These are phyloP conservation scores for Ischnura elegans DNA, from an alignment of 2,888 invertebrate genomes.

Conservation along the genomic window DNA sequence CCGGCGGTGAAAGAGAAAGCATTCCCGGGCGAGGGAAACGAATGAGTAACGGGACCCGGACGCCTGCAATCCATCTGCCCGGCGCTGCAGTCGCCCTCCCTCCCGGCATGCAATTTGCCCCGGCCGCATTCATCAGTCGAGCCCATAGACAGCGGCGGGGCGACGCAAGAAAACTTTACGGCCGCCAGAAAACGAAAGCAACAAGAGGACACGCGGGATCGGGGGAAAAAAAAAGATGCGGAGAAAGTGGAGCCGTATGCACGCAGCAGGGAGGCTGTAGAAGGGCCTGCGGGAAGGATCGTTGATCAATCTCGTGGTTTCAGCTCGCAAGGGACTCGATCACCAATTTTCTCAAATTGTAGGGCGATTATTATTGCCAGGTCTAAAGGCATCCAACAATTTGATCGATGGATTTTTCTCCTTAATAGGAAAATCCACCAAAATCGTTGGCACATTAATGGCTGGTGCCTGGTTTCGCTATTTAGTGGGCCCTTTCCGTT, in stretches of 20 bases:
- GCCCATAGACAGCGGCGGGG: background rate
- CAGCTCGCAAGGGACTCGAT: too few species aligned
- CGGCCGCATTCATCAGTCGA: background rate
- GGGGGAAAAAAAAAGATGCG: background rate
- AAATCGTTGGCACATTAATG: too few species aligned
- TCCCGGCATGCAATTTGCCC: background rate
- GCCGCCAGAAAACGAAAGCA: background rate
- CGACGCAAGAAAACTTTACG: background rate
- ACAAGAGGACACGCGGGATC: background rate
- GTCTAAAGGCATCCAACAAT: too few species aligned
- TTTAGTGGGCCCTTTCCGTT: too few species aligned
- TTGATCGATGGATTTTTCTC: too few species aligned
- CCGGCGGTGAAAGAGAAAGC: background rate
- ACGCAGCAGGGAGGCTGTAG: background rate
- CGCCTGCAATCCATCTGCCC: background rate
- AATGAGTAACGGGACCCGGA: background rate
- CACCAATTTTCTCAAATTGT: too few species aligned
- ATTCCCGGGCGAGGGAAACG: background rate
- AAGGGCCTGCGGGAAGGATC: background rate
- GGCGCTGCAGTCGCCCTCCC: background rate
- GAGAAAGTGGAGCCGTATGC: background rate
- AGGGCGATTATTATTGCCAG: too few species aligned
- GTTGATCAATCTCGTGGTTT: background rate
- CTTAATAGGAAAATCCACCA: too few species aligned
- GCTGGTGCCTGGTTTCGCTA: too few species aligned